Base-by-base conservation (phyloP, 1,140 invertebrate genomes). In the Pollicipes pollicipes region DNA sequence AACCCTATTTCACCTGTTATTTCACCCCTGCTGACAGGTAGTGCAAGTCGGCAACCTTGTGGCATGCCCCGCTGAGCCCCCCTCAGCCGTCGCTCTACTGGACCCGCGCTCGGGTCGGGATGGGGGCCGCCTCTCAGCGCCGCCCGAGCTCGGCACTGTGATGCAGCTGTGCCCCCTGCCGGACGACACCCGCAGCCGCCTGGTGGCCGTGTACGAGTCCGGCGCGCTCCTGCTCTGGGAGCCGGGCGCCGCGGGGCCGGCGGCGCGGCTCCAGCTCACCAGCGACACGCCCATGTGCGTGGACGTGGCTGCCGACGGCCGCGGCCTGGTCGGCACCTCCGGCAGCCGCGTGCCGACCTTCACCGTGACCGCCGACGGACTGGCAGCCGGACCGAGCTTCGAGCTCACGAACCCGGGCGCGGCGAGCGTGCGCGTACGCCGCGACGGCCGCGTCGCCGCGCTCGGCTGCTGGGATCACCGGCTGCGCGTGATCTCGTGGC, bases 141-240 rank as follows among this genome's bases (percentile, higher is more conserved):
- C 69, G 4, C 37, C 73, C 1, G 69, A 70, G 32, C 67, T 70
- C 8, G 69, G 28, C 13, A 66, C 69, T 13, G 67, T 70, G 32
- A 58, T 63, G 71, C 6, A 31, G 71, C 68, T 70, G 69, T 10
- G 30, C 66, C 16, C 71, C 64, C 64, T 68, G 45, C 45, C 45
- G 45, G 45, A 21, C 2, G 45, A 10, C 45, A 21, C 45, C 45
- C 13, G 6, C 45, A 21, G 10, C 10, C 45, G 45, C 6, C 45
- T 58, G 45, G 10, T 21, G 45, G 45, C 45, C 45, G 45, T 58
- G 45, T 58, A 58, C 45, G 45, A 58, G 45, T 58, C 45, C 10
- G 45, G 45, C 45, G 45, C 2, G 2, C 45, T 58, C 13, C 45
- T 58, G 45, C 45, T 58, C 45, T 58, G 45, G 45, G 6, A 58